Evolutionary conservation across 2,888 invertebrate species (phyloP).

Genomic region (Physocephala rufipes): DNA sequence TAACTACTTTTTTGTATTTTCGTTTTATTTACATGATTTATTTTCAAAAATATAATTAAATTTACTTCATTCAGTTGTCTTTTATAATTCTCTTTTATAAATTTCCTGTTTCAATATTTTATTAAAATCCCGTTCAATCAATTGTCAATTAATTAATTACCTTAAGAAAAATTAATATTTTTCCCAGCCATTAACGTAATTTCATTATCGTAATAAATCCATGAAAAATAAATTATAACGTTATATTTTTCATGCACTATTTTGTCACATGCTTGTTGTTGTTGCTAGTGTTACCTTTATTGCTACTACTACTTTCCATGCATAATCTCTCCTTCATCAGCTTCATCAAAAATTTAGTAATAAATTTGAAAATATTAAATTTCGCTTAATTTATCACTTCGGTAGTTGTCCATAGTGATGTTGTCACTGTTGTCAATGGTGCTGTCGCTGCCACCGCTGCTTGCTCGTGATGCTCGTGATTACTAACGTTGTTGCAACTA

Average conservation of each 20-base stretch:
- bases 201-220: background rate
- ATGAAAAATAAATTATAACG: background rate
- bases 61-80: too few relatives aligned
- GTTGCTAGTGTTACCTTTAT: background rate
- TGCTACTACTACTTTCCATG: background rate
- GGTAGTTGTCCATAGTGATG: conserved; percentile 2
- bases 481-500: background rate
- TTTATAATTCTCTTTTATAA: too few relatives aligned
- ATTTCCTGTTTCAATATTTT: too few relatives aligned
- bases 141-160: too few relatives aligned
- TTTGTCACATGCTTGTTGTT: background rate
- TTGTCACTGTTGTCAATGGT: too few relatives aligned
- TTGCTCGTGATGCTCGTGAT: background rate
- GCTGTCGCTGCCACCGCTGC: background rate
- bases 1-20: background rate
- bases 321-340: conserved; percentile 16
- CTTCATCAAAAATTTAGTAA: conserved; percentile 7
- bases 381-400: conserved; percentile 4
- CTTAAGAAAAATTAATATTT: too few relatives aligned
- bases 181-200: background rate
- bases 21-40: too few relatives aligned
- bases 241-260: background rate
- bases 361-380: conserved; percentile 16
- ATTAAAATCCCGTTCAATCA: too few relatives aligned
- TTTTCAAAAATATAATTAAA: too few relatives aligned